Evolutionary conservation across 2,113 vertebrate genomes (phyloP), one percentile per base, ranked within the genome.

Genomic region (Pseudopodoces humilis): DNA sequence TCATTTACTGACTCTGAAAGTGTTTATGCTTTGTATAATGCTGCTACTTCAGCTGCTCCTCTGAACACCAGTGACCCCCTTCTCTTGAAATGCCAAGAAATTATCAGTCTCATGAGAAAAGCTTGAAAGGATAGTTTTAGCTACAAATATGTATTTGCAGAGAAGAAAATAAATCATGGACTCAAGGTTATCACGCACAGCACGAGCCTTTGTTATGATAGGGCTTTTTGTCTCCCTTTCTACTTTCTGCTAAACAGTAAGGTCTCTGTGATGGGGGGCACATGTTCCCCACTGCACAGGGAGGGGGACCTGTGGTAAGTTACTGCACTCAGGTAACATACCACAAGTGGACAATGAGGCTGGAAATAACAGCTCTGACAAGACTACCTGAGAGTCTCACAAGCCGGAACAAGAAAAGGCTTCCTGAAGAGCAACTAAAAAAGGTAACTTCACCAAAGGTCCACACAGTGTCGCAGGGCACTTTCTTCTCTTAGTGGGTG

Each of bases 401-500:
- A 96, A 82, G 88, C 80, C 72, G 56, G 78, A 96, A 95, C 86
- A 96, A 97, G 87, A 97, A 95, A 79, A 90, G 90, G 94, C 95
- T 74, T 96, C 77, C 83, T 93, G 95, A 95, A 93, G 93, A 88
- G 95, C 88, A 92, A 88, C 92, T 90, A 55, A 96, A 96, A 96
- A 93, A 80, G 90, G 46, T 11, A 88, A 92, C 93, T 94, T 71
- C 90, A 76, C 90, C 90, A 96, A 96, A 97, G 94, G 94, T 93
- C 93, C 7, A 4, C 77, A 33, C 24, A 71, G 83, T 96, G 95
- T 94, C 49, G 2, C 86, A 91, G 92, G 92, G 85, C 80, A 93
- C 90, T 96, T 96, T 96, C 93, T 96, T 97, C 91, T 97, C 92
- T 96, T 94, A 97, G 94, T 93, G 83, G 90, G 88, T 93, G 92